A percentile compares a stretch with the other conserved stretches of the same genome.
These are phyloP conservation scores for Nylanderia fulva DNA, from an alignment of 1,140 invertebrate genomes.

Conservation along the genomic window DNA sequence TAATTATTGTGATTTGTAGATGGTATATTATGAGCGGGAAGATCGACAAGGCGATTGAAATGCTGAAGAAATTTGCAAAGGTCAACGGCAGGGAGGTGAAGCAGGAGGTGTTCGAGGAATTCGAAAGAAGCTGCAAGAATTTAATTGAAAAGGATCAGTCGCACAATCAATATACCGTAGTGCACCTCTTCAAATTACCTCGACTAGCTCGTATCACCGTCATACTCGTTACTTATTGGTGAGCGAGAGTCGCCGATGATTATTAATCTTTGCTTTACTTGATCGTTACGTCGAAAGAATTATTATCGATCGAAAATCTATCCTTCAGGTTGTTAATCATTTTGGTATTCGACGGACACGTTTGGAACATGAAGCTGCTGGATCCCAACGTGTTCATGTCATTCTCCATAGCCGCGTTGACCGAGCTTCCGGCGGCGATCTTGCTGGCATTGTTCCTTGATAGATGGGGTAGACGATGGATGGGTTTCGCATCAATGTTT, in stretches of 20 bases:
- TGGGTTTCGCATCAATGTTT: constrained; percentile 92
- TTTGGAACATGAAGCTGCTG: constrained; percentile 93
- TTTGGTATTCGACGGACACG: constrained; percentile 94
- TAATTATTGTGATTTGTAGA: constrained; percentile 67
- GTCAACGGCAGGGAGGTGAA: constrained; percentile 91
- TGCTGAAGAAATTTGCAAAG: constrained; percentile 92
- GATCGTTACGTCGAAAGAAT: not conserved
- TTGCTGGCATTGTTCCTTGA: constrained; percentile 93
- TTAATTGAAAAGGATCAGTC: constrained; percentile 89
- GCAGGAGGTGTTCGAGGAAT: constrained; percentile 90
- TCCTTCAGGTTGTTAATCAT: constrained; percentile 91
- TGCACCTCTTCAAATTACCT: constrained; percentile 92
- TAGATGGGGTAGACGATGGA: constrained; percentile 93
- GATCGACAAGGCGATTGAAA: constrained; percentile 91
- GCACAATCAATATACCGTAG: constrained; percentile 90
- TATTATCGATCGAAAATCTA: not conserved
- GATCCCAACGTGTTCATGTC: constrained; percentile 93
- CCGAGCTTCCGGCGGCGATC: constrained; percentile 93
- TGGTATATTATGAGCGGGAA: constrained; percentile 94
- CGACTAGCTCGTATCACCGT: constrained; percentile 90
- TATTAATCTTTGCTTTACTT: not conserved
- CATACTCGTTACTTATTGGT: constrained; percentile 92
- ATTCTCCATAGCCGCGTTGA: constrained; percentile 93
- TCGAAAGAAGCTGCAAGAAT: constrained; percentile 89
- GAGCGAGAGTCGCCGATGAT: constrained; percentile 46